A percentile compares a stretch with the other conserved stretches of the same genome.
Evolutionary conservation across 2,888 invertebrate species (phyloP).

Genomic region (Thereva nobilitata): DNA sequence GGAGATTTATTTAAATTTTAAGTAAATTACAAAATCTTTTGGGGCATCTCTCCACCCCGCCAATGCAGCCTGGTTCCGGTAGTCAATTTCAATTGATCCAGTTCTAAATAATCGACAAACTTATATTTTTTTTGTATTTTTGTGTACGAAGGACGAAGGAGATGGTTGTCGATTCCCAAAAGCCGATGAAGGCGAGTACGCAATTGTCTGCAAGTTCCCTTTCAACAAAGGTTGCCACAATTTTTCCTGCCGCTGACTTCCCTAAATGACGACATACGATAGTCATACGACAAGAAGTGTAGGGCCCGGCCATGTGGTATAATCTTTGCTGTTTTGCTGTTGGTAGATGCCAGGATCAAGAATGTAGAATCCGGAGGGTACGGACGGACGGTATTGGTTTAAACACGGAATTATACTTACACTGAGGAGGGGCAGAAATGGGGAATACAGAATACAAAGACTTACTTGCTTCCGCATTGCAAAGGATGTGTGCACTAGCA

Average conservation of each 20-base stretch:
- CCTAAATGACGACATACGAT: slow-evolving; percentile 13
- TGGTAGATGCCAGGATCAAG: too few species aligned
- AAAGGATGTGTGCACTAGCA: slow-evolving; percentile 4
- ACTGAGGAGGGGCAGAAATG: slow-evolving; percentile 1
- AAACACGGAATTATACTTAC: slow-evolving; percentile 10
- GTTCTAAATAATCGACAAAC: too few species aligned
- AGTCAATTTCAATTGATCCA: too few species aligned
- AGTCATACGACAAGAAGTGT: slow-evolving; percentile 3
- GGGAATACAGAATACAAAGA: neutral
- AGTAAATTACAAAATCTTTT: too few species aligned
- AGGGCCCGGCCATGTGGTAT: slow-evolving; percentile 14
- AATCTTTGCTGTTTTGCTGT: neutral
- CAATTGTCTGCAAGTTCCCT: too few species aligned
- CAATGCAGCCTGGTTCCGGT: too few species aligned
- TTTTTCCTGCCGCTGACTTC: slow-evolving; percentile 6
- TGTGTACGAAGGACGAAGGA: too few species aligned
- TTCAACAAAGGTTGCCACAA: neutral
- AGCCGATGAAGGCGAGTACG: too few species aligned
- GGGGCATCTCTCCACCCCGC: too few species aligned
- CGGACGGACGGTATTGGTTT: slow-evolving; percentile 26
- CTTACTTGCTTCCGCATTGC: neutral
- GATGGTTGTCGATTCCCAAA: too few species aligned
- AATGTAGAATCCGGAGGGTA: slow-evolving; percentile 4
- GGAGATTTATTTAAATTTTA: too few species aligned
- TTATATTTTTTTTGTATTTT: too few species aligned